phyloP scores from a whole-genome alignment of 2,888 invertebrate genomes.

The Ophion ventricosus region DNA sequence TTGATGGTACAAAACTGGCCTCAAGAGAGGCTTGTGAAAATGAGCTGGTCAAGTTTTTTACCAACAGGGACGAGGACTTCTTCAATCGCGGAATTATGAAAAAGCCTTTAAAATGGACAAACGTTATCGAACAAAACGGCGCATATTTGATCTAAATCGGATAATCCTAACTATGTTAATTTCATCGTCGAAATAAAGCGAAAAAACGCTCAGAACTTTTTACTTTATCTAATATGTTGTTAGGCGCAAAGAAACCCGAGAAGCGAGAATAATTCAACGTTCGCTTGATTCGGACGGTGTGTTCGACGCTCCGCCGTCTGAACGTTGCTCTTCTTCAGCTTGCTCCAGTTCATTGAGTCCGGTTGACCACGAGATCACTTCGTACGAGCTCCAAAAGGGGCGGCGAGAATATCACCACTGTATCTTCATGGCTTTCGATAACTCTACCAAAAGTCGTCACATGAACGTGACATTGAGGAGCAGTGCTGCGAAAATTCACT shows the following conservation, averaged over 20 bases:
- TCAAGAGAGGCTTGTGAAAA: too few relatives aligned
- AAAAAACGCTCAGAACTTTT: too few relatives aligned
- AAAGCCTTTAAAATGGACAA: too few relatives aligned
- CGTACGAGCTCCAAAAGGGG: constrained; percentile 20
- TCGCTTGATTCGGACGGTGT: not conserved
- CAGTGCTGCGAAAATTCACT: not conserved
- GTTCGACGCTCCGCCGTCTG: not conserved
- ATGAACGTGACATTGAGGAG: not conserved
- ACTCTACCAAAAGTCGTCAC: constrained; percentile 8
- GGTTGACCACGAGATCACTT: constrained; percentile 20
- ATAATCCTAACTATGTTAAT: too few relatives aligned
- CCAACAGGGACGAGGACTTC: too few relatives aligned
- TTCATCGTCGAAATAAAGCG: too few relatives aligned
- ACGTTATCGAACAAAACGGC: too few relatives aligned
- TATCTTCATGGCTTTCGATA: not conserved
- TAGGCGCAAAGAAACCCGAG: not conserved
- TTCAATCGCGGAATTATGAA: too few relatives aligned
- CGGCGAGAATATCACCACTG: constrained; percentile 21
- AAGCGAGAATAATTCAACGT: not conserved
- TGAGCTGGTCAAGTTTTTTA: too few relatives aligned
- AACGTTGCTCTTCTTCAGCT: constrained; percentile 19
- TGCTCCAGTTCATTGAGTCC: constrained; percentile 28
- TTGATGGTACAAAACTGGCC: too few relatives aligned
- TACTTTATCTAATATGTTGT: too few relatives aligned
- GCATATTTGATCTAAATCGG: too few relatives aligned